Percentiles rank a stretch among this genome's conserved stretches.
These are phyloP conservation scores for Flabesymbios commensalis DNA, from an alignment of 2,888 invertebrate genomes.

Conservation along the genomic window DNA sequence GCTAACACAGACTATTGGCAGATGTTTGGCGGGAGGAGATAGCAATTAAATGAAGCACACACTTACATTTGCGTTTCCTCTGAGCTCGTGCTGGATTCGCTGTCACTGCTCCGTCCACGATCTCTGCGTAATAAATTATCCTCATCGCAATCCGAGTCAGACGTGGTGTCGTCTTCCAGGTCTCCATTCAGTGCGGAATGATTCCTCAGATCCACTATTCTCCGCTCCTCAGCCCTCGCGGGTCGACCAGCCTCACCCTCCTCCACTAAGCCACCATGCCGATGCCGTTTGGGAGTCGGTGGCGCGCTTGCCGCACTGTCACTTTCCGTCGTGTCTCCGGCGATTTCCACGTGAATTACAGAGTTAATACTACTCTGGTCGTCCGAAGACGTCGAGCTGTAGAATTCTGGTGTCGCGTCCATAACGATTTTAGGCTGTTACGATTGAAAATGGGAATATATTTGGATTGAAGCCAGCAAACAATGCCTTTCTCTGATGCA, in stretches of 20 bases:
- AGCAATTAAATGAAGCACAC: no score
- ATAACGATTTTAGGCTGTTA: no score
- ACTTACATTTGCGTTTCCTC: constrained; percentile 13
- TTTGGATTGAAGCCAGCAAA: no score
- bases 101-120: not conserved
- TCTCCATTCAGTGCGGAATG: no score
- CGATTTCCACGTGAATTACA: constrained; percentile 19
- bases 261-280: not conserved
- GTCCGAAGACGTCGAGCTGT: constrained; percentile 25
- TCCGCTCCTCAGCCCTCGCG: not conserved
- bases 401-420: constrained; percentile 19
- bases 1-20: no score
- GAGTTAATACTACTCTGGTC: constrained; percentile 26
- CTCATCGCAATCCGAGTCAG: no score
- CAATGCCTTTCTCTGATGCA: no score
- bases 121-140: no score
- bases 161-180: no score
- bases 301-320: not conserved
- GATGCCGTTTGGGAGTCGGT: constrained; percentile 1
- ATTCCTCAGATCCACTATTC: no score
- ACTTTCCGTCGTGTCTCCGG: constrained; percentile 2
- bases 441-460: no score
- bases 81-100: constrained; percentile 8
- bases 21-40: no score
- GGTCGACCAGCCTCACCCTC: constrained; percentile 1